Evolutionary conservation across 2,797 vertebrate genomes (phyloP).

Genomic region (Cephalopachus bancanus): DNA sequence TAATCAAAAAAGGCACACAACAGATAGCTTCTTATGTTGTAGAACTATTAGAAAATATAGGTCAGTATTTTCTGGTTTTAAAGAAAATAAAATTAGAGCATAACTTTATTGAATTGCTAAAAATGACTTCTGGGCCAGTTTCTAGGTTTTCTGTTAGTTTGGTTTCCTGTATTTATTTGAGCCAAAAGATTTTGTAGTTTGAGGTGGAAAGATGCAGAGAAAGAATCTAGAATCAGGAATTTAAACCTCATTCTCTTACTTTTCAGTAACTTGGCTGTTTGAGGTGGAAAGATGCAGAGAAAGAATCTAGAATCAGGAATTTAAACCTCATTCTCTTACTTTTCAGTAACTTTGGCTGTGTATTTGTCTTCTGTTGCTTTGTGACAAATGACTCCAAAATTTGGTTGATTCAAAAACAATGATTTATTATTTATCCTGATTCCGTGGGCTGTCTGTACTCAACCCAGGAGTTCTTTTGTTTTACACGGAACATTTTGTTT

Average conservation of each 20-base stretch:
- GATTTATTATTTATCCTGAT: constrained; percentile 31
- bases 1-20: constrained; percentile 35
- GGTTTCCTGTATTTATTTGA: constrained; percentile 35
- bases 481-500: constrained; percentile 51
- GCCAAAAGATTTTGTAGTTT: constrained; percentile 27
- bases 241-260: background rate
- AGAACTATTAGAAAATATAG: background rate
- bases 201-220: background rate
- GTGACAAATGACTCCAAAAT: constrained; percentile 8
- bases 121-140: constrained; percentile 43
- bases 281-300: background rate
- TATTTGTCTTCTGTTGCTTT: background rate
- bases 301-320: constrained; percentile 50
- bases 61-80: constrained; percentile 5
- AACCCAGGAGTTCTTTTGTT: background rate
- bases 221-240: constrained; percentile 50
- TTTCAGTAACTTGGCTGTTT: background rate
- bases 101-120: constrained; percentile 46
- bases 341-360: background rate
- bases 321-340: background rate
- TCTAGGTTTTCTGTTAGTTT: constrained; percentile 60
- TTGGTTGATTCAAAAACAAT: background rate
- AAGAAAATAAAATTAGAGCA: constrained; percentile 41
- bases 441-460: background rate
- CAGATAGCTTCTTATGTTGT: background rate